Percentiles rank a stretch among this genome's conserved stretches.
phyloP scores from a whole-genome alignment of 2,797 vertebrate genomes.

The Furcifer pardalis region DNA sequence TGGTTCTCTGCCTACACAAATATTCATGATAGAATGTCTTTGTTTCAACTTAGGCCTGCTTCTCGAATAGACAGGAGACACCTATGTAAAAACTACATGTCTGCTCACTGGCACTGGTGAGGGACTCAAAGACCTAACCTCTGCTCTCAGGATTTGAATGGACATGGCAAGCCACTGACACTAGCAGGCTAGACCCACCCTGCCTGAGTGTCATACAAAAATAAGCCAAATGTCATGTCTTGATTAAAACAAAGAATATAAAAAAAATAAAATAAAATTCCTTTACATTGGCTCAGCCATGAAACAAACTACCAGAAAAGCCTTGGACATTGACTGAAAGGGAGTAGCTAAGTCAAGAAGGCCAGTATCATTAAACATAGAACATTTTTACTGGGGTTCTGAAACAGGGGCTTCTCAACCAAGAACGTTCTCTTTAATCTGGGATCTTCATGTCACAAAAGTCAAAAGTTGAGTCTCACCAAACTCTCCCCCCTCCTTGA shows the following conservation, averaged over 20 bases:
- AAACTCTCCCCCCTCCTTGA: no score
- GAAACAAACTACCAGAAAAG: background rate
- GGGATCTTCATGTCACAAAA: background rate
- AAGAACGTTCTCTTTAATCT: background rate
- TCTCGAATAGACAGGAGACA: background rate
- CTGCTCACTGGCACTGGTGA: no score
- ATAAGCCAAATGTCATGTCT: background rate
- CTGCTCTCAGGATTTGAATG: no score
- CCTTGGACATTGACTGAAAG: background rate
- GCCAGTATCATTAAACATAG: background rate
- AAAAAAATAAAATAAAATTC: background rate
- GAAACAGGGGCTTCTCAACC: background rate
- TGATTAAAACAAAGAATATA: background rate
- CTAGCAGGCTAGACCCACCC: no score
- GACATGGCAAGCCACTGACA: no score
- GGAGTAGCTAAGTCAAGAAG: background rate
- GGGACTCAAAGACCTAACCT: no score
- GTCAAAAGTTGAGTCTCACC: no score
- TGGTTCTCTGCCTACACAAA: background rate
- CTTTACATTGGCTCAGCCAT: background rate
- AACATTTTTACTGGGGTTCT: background rate
- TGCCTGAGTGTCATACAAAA: no score
- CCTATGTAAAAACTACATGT: background rate
- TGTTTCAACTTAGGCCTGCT: no score
- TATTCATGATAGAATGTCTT: background rate